Base-by-base conservation (phyloP, 2,113 vertebrate genomes). In the Heterocephalus glaber region DNA sequence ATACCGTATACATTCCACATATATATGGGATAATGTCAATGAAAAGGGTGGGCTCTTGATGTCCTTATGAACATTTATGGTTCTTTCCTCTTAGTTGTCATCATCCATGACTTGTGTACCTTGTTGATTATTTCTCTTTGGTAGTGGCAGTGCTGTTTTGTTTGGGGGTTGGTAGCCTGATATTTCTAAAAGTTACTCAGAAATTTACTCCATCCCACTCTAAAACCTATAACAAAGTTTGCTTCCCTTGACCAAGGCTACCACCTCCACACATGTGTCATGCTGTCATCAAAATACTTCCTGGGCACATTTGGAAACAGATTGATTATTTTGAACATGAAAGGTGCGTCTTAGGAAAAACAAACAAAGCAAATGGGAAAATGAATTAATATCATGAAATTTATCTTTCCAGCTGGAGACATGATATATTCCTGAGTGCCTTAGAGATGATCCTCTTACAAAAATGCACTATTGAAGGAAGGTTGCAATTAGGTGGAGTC, bases 311-410 rank as follows among this genome's bases (percentile, higher is more conserved):
- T 87, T 63, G 96, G 93, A 97, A 96, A 94, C 68, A 74, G 68
- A 94, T 92, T 77, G 49, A 97, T 94, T 95, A 91, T 92, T 38
- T 58, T 97, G 91, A 95, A 66, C 38, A 35, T 5, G 54, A 95
- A 97, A 94, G 68, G 10, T 76, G 4, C 7, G 4, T 79, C 68
- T 86, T 84, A n/a, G 84, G 95, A 83, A 95, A 96, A 97, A 68
- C 33, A 95, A 96, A 97, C 49, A 5, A 97, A 94, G 49, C 41
- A 86, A 85, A 61, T 89, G 61, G 41, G 60, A 97, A 97, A 95
- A 93, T 52, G 52, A 95, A 94, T 97, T 88, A 66, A 88, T 93
- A 89, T 85, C 54, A 20, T 90, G 63, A 89, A 91, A 96, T 96
- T 92, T 94, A 83, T 58, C 68, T 95, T 96, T 79, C 68, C 38